Conservation (phyloP, 2,113 vertebrate genomes). For the Tragelaphus imberbis region DNA sequence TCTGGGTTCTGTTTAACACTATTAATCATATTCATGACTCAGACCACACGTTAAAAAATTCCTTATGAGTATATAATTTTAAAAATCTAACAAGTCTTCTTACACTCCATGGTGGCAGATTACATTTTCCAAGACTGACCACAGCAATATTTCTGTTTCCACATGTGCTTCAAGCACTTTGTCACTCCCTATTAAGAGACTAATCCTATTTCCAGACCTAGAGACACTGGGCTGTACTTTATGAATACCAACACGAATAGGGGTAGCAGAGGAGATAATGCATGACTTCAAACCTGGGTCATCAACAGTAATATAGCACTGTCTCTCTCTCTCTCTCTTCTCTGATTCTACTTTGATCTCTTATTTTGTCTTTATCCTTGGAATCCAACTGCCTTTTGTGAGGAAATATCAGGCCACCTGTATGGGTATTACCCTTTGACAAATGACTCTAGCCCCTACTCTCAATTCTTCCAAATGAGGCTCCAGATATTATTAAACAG, state of each 20-base stretch:
- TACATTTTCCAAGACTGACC: neutral
- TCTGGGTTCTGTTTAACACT: neutral
- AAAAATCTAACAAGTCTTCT: neutral
- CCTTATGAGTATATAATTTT: neutral
- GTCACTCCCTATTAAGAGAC: neutral
- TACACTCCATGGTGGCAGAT: neutral
- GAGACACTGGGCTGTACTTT: neutral
- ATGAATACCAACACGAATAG: neutral
- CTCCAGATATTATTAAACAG: neutral
- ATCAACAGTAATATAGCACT: neutral
- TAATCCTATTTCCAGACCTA: neutral
- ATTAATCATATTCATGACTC: slow-evolving; percentile 18
- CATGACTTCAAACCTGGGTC: neutral
- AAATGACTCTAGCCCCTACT: neutral
- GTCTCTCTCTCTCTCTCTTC: neutral
- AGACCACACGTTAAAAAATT: neutral
- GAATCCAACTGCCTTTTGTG: neutral
- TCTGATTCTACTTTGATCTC: neutral
- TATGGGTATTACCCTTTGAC: neutral
- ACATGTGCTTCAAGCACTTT: neutral
- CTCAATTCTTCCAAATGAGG: neutral
- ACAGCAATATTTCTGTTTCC: neutral
- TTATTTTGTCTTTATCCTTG: neutral
- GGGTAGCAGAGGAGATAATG: neutral
- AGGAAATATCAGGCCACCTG: neutral